phyloP scores from a whole-genome alignment of 2,888 invertebrate species.

The Sicus ferrugineus region DNA sequence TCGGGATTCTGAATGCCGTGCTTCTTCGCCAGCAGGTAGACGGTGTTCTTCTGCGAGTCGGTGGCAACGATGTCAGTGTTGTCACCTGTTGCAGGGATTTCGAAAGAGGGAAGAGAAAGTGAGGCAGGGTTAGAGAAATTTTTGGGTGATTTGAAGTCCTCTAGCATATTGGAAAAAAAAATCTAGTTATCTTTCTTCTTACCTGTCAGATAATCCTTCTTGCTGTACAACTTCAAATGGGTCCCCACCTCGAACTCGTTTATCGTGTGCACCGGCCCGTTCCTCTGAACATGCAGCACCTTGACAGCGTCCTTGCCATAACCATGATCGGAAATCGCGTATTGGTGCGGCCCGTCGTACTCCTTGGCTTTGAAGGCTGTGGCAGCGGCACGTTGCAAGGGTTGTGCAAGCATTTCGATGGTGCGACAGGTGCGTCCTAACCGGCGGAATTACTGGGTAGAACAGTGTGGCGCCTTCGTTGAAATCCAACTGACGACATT shows the following conservation, averaged over 20 bases:
- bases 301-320: slow-evolving; percentile 78
- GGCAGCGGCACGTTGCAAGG: slow-evolving; percentile 42
- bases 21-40: slow-evolving; percentile 80
- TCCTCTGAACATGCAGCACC: slow-evolving; percentile 74
- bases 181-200: slow-evolving; percentile 40
- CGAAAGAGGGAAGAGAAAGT: background rate
- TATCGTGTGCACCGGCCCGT: slow-evolving; percentile 73
- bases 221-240: slow-evolving; percentile 73
- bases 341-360: slow-evolving; percentile 41
- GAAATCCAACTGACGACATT: slow-evolving; percentile 7
- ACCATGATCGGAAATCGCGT: slow-evolving; percentile 58
- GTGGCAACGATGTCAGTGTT: slow-evolving; percentile 83
- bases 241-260: slow-evolving; percentile 80
- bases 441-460: background rate
- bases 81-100: slow-evolving; percentile 65
- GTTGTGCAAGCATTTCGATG: slow-evolving; percentile 50
- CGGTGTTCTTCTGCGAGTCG: slow-evolving; percentile 84
- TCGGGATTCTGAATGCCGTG: slow-evolving; percentile 80
- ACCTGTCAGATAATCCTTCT: slow-evolving; percentile 74
- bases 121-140: background rate
- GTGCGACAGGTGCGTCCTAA: background rate
- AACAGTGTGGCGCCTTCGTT: background rate
- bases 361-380: slow-evolving; percentile 8
- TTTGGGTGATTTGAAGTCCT: background rate
- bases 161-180: background rate